Conservation (phyloP, 2,113 vertebrate species). For the Microcebus ravelobensis region DNA sequence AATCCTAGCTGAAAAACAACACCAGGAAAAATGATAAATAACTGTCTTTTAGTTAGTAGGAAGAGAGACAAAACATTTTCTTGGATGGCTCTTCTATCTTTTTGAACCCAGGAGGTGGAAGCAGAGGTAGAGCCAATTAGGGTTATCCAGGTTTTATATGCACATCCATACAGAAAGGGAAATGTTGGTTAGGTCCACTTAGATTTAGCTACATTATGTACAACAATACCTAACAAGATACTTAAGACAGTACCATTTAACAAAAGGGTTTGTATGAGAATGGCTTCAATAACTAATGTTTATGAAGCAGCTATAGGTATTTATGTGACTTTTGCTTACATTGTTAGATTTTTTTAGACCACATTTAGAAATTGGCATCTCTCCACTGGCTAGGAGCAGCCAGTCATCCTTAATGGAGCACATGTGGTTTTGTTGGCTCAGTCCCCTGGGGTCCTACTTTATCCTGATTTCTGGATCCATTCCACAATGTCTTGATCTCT, state of each 20-base stretch:
- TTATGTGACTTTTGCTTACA: background rate
- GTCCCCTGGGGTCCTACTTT: conserved; percentile 18
- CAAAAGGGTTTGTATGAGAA: background rate
- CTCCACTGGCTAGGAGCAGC: background rate
- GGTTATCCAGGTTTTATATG: background rate
- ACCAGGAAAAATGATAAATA: background rate
- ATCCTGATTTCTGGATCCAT: conserved; percentile 39
- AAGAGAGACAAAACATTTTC: background rate
- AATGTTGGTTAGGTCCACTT: background rate
- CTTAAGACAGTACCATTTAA: background rate
- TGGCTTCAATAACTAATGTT: background rate
- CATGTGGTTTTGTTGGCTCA: conserved; percentile 16
- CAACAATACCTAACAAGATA: background rate
- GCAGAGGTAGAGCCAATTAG: background rate
- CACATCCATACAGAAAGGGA: background rate
- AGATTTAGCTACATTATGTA: background rate
- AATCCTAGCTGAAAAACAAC: background rate
- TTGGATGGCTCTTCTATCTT: background rate
- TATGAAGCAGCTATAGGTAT: background rate
- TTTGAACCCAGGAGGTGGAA: background rate
- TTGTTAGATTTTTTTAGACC: background rate
- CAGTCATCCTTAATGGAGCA: background rate
- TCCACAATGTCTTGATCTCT: conserved; percentile 41
- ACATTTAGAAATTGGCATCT: background rate
- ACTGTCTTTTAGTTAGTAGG: conserved; percentile 21